Conservation (phyloP, 2,888 invertebrate genomes). For the Zhengitettix transpicula region DNA sequence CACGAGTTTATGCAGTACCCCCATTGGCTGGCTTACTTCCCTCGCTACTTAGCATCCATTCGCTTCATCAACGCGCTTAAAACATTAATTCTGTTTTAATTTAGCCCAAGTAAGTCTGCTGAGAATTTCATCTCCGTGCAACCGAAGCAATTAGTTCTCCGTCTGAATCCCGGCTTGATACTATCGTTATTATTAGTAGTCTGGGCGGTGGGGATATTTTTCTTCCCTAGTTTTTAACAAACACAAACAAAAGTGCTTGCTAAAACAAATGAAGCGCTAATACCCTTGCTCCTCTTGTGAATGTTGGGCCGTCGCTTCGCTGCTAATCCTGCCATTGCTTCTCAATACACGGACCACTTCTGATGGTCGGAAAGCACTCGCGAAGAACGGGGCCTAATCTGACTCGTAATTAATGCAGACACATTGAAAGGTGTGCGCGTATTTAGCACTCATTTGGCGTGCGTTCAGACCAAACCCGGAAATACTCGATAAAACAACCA, state of each 20-base stretch:
- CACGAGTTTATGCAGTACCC: too few species aligned
- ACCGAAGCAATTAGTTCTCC: not conserved
- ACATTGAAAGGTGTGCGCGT: too few species aligned
- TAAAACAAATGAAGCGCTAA: slow-evolving; percentile 13
- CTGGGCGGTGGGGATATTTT: not conserved
- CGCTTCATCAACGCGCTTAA: not conserved
- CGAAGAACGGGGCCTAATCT: too few species aligned
- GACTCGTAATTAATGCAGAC: too few species aligned
- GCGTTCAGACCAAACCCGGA: too few species aligned
- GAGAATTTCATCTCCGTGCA: not conserved
- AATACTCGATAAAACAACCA: too few species aligned
- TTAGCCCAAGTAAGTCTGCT: not conserved
- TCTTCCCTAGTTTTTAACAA: slow-evolving; percentile 18
- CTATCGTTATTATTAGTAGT: not conserved
- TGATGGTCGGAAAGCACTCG: not conserved
- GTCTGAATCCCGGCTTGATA: not conserved
- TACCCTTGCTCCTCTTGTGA: slow-evolving; percentile 1
- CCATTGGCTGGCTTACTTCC: too few species aligned
- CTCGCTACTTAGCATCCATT: not conserved
- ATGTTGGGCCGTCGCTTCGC: not conserved
- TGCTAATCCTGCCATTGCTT: not conserved
- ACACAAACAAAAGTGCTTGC: slow-evolving; percentile 17
- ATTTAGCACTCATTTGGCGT: too few species aligned
- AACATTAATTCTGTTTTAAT: not conserved
- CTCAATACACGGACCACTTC: not conserved